Percentiles rank a stretch among this genome's conserved stretches.
These are phyloP conservation scores for Parauchenoglanis ngamensis DNA, from an alignment of 2,797 vertebrate species.

Conservation along the genomic window DNA sequence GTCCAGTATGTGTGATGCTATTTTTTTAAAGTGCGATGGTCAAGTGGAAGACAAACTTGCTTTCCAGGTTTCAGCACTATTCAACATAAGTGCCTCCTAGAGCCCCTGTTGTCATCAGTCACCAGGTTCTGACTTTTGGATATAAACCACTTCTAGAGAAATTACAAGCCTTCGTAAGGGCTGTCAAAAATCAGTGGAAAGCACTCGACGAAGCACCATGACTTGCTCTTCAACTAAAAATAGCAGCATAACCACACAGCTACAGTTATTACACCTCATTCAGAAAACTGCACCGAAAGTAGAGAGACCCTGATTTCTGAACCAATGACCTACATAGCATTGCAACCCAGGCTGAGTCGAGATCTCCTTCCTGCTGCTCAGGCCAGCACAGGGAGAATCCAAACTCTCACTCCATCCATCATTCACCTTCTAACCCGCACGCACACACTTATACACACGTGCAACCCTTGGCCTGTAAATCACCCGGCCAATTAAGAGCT, in stretches of 20 bases:
- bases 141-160: background rate
- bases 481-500: conserved; percentile 71
- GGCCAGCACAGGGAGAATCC: conserved; percentile 22
- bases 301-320: background rate
- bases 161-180: background rate
- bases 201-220: conserved; percentile 1
- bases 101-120: background rate
- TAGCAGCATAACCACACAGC: background rate
- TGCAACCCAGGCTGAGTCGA: conserved; percentile 1
- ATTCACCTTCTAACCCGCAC: background rate
- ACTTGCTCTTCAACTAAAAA: background rate
- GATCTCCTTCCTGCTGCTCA: conserved; percentile 33
- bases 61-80: background rate
- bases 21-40: background rate
- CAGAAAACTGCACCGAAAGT: background rate
- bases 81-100: background rate
- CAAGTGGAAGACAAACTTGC: background rate
- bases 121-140: background rate
- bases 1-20: background rate
- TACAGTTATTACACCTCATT: background rate
- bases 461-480: conserved; percentile 63
- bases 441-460: background rate
- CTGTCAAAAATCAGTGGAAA: conserved; percentile 22
- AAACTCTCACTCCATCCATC: conserved; percentile 2
- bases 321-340: background rate